Base-by-base conservation (phyloP, 2,888 invertebrate species). In the Pachydiplax longipennis region DNA sequence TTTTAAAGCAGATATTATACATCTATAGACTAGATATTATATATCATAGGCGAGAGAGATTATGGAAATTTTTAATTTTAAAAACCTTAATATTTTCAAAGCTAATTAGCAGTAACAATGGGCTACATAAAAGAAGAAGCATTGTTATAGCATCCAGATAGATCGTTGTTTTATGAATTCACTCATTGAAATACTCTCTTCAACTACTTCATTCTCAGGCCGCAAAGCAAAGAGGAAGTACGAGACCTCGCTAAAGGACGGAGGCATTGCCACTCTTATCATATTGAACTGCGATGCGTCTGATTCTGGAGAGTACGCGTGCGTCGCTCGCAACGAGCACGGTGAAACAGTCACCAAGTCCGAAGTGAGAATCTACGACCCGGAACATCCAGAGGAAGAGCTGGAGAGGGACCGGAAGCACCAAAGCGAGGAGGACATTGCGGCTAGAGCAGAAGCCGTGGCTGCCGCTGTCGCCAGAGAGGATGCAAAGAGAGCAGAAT, bases 221-320 rank as follows among this genome's bases (percentile, higher is more conserved):
- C 37, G 87, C 5, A 87, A 61, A 65, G 58, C 87, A 0, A 25
- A n/a, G 13, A 61, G 61, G n/a, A 87, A 87, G 87, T 87, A 87
- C 61, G 61, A 87, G 22, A n/a, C 87, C 8, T 61, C 61, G 0
- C 2, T 87, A n/a, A 87, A 87, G 31, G 87, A 87, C 37, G 61
- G 87, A 35, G 87, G 87, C 35, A 87, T 87, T 18, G 87, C 61
- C 10, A 87, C 87, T 10, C 87, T 87, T n/a, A 37, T 37, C 8
- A 37, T 87, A 35, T 22, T 37, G 35, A 61, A 87, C 35, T 37
- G 61, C 61, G 61, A 87, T 37, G 5, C 37, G 40, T 61, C 87
- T 94, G 98, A 98, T 94, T 96, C 96, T 6, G 98, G 97, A 15
- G 96, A 97, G 93, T 98, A 98, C 93, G 95, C 96, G 4, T 98